Evolutionary conservation across 37 sponge, comb jelly and placozoan genomes (phyloP).

Genomic region (Eunapius fragilis): DNA sequence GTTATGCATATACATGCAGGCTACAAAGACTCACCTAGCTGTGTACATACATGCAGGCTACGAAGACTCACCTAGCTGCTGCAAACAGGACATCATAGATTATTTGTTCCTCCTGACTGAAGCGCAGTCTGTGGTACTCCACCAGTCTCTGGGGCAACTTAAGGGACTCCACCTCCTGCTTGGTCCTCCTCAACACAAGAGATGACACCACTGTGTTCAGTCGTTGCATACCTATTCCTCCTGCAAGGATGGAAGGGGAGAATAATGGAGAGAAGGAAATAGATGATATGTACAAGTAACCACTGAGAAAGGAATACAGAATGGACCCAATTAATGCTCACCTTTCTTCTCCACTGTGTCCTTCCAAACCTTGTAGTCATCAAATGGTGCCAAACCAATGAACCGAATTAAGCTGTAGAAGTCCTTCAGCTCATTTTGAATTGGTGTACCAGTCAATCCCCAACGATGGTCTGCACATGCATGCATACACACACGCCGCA

Average conservation of each 20-base stretch:
- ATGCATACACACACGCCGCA: neutral
- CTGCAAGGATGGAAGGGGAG: neutral
- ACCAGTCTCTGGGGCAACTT: slow-evolving; percentile 57
- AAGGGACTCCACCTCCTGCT: slow-evolving; percentile 46
- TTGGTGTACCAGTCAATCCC: slow-evolving; percentile 83
- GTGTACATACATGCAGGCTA: neutral
- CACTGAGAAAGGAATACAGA: slow-evolving; percentile 21
- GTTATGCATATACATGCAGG: neutral
- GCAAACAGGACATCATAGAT: slow-evolving; percentile 58
- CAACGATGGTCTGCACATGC: slow-evolving; percentile 59
- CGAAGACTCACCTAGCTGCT: slow-evolving; percentile 40
- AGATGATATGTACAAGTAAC: neutral
- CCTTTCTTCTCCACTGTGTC: slow-evolving; percentile 48
- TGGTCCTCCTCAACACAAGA: slow-evolving; percentile 66
- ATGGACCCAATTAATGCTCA: too few relatives aligned
- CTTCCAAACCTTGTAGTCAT: slow-evolving; percentile 73
- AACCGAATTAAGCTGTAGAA: slow-evolving; percentile 79
- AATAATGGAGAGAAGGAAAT: neutral
- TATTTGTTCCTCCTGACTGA: slow-evolving; percentile 37
- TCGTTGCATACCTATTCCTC: slow-evolving; percentile 53
- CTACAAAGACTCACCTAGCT: neutral
- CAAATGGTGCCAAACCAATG: slow-evolving; percentile 74
- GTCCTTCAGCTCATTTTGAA: slow-evolving; percentile 81
- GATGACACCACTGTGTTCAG: slow-evolving; percentile 60
- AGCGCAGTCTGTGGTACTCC: slow-evolving; percentile 30